Evolutionary conservation across 2,113 vertebrate genomes (phyloP).

Genomic region (Amia ocellicauda): DNA sequence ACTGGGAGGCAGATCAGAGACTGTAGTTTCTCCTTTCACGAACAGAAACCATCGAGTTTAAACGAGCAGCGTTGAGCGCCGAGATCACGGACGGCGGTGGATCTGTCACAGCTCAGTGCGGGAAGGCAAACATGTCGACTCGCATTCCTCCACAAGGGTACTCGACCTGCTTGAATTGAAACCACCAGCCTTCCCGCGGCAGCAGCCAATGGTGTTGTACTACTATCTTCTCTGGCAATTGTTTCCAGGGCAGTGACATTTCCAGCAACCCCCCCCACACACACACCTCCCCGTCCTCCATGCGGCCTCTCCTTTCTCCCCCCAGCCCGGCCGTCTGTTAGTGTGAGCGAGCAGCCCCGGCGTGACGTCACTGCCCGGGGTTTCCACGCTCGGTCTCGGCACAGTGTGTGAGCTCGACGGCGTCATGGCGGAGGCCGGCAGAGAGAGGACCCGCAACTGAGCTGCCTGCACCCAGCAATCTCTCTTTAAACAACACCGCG

Average conservation of each 20-base stretch:
- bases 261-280: not conserved
- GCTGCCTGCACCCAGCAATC: constrained; percentile 48
- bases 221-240: not conserved
- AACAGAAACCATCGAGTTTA: no score
- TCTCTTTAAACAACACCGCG: constrained; percentile 29
- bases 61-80: no score
- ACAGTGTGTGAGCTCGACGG: constrained; percentile 56
- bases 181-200: not conserved
- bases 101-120: not conserved
- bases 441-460: constrained; percentile 59
- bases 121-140: not conserved
- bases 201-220: not conserved
- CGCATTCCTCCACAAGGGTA: not conserved
- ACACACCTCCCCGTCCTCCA: not conserved
- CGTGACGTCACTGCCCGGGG: constrained; percentile 71
- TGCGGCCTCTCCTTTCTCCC: not conserved
- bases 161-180: not conserved
- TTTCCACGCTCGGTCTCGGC: constrained; percentile 51
- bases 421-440: constrained; percentile 75
- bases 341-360: constrained; percentile 15
- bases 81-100: no score
- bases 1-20: not conserved
- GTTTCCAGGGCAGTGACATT: constrained; percentile 15
- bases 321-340: constrained; percentile 14
- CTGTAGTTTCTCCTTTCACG: not conserved